phyloP scores from a whole-genome alignment of 2,113 vertebrate species.

The Cebus imitator region DNA sequence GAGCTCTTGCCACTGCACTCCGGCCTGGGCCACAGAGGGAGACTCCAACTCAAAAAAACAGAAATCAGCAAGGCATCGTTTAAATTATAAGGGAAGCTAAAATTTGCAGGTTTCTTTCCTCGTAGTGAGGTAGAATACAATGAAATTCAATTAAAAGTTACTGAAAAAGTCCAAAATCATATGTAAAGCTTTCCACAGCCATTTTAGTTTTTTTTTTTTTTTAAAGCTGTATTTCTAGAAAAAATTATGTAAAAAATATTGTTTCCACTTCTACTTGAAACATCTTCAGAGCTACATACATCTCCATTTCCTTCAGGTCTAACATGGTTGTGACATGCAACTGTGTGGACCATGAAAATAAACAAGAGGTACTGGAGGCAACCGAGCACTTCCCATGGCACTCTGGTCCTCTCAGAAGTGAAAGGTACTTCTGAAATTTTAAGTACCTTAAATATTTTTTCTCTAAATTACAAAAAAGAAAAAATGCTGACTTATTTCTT shows the following conservation, averaged over 20 bases:
- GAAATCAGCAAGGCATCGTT: neutral
- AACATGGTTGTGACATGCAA: neutral
- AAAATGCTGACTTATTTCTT: neutral
- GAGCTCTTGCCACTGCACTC: too few relatives aligned
- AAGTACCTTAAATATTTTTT: conserved; percentile 8
- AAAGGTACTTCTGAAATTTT: neutral
- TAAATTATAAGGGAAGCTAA: conserved; percentile 39
- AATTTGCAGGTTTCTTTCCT: neutral
- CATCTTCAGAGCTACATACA: neutral
- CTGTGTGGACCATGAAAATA: fast-evolving
- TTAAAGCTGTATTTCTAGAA: neutral
- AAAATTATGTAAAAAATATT: neutral
- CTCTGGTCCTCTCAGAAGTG: neutral
- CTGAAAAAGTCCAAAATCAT: neutral
- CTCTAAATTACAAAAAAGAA: neutral
- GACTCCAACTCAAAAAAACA: neutral
- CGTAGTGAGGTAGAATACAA: neutral
- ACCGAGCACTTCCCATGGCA: neutral
- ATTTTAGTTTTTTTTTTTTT: neutral
- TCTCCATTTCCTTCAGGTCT: neutral
- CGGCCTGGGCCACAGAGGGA: too few relatives aligned
- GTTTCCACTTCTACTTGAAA: neutral
- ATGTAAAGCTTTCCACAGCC: neutral
- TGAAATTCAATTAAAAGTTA: conserved; percentile 18
- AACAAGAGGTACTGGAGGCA: neutral